Evolutionary conservation across 1,140 invertebrate species (phyloP), one percentile per base, ranked within the genome.

Genomic region (Caenorhabditis latens): DNA sequence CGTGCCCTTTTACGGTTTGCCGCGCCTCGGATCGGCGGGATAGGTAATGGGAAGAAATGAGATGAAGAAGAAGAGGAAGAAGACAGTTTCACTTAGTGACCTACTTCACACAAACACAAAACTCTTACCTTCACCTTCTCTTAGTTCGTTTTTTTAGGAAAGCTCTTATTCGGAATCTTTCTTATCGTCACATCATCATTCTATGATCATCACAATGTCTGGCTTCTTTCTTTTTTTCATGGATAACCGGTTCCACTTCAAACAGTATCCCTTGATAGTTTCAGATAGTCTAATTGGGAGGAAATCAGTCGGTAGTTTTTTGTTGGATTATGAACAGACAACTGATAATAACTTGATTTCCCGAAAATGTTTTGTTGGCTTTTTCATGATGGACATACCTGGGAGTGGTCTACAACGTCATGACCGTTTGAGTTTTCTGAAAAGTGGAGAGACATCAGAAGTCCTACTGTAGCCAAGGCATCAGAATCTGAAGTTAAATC

Each of bases 1-100:
- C 46, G 46, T 79, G 71, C 71, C 71, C 71, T 79, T 79, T 79
- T 79, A 79, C 71, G 71, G 71, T 79, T 79, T 79, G 71, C 71
- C 71, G 71, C 71, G 65, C 65, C 65, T 71, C 8, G 71, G 46
- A 50, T 79, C 71, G 43, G 19, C 71, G 71, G 71, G 71, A 79
- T 79, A 79, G 71, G 71, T 79, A 79, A 79, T 79, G 71, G 71
- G 71, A 42, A 75, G 67, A 75, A 75, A 79, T 48, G 46, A 79
- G 14, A 79, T 71, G 65, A 48, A 71, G 65, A 71, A 42, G 24
- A 43, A 32, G 42, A 67, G n/a, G 58, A 42, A 67, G 40, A 67
- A 9, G 65, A 53, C 46, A 79, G 71, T 79, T 79, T 79, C 71
- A 79, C 71, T 79, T 79, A 79, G 71, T 79, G 71, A 79, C 71